A percentile compares a stretch with the other conserved stretches of the same genome.
Evolutionary conservation across 2,113 vertebrate species (phyloP).

Genomic region (Anser cygnoides): DNA sequence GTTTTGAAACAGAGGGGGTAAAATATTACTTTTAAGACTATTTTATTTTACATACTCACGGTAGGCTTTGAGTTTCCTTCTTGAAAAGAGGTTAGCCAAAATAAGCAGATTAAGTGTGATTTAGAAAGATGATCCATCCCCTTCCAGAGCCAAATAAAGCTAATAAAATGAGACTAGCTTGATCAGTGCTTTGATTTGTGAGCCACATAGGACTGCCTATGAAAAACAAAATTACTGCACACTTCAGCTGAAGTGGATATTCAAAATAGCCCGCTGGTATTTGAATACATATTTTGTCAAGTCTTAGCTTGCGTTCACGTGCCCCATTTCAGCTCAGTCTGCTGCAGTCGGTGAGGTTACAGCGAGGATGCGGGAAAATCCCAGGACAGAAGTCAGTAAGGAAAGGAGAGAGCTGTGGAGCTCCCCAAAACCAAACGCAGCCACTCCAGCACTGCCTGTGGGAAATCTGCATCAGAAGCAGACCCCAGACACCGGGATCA

Average conservation of each 20-base stretch:
- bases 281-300: not conserved
- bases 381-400: not conserved
- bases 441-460: not conserved
- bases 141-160: constrained; percentile 82
- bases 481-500: not conserved
- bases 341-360: not conserved
- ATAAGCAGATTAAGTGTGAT: constrained; percentile 84
- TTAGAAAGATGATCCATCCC: constrained; percentile 77
- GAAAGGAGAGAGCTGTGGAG: not conserved
- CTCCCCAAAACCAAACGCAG: not conserved
- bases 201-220: not conserved
- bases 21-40: constrained; percentile 13
- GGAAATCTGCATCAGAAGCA: not conserved
- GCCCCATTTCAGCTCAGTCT: not conserved
- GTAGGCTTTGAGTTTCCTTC: constrained; percentile 64
- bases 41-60: not conserved
- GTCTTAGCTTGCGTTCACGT: not conserved
- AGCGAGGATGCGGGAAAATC: not conserved
- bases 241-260: not conserved
- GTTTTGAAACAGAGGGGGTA: not conserved
- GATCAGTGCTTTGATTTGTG: constrained; percentile 72
- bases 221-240: constrained; percentile 9
- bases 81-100: constrained; percentile 74
- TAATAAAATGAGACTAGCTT: constrained; percentile 81
- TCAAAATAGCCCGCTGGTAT: not conserved